phyloP scores from a whole-genome alignment of 2,797 vertebrate species.

The Sorex maritimensis region DNA sequence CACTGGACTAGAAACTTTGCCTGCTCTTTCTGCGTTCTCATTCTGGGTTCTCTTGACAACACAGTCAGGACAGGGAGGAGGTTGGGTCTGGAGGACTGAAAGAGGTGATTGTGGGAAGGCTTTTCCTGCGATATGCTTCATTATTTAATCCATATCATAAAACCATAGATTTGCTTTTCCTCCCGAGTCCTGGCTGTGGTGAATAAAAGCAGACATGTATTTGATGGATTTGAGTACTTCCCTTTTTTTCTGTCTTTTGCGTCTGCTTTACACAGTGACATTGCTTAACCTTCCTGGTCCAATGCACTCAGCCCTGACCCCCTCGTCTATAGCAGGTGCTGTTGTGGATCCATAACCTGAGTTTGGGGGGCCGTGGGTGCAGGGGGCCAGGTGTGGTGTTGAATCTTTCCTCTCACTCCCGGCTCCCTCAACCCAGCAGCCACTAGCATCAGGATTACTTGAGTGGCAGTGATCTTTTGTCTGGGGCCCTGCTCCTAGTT shows the following conservation, averaged over 20 bases:
- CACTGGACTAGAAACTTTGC: neutral
- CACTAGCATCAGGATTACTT: neutral
- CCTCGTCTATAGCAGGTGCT: neutral
- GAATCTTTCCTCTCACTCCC: slow-evolving; percentile 2
- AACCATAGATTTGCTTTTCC: slow-evolving; percentile 39
- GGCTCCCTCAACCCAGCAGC: neutral
- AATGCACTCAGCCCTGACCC: neutral
- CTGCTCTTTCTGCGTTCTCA: neutral
- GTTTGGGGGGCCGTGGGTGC: neutral
- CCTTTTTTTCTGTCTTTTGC: neutral
- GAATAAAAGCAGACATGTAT: neutral
- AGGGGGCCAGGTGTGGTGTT: neutral
- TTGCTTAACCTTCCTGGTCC: slow-evolving; percentile 44
- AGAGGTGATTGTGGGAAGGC: neutral
- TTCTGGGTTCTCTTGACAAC: neutral
- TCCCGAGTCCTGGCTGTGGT: neutral
- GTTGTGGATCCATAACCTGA: neutral
- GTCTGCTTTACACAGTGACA: slow-evolving; percentile 45
- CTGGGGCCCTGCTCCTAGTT: neutral
- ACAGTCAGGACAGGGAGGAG: neutral
- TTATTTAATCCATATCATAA: neutral
- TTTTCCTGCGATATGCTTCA: neutral
- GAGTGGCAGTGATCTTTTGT: slow-evolving; percentile 26
- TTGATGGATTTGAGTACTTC: neutral
- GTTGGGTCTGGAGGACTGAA: neutral